Evolutionary conservation across 2,113 vertebrate species (phyloP).

Genomic region (Gracilinanus agilis): DNA sequence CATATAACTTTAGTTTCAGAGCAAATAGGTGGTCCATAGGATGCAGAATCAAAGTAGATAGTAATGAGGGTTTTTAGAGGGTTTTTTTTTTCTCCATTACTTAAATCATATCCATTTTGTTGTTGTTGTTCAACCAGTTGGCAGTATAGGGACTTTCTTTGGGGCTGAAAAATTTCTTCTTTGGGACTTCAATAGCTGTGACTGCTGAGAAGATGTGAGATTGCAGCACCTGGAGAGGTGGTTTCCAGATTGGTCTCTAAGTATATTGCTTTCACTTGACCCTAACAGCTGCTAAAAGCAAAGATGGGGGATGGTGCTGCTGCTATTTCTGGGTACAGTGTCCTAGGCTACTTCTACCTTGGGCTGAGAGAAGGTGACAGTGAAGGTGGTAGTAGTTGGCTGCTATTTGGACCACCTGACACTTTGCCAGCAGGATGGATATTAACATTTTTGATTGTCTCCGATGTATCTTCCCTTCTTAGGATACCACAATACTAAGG

Average conservation of each 20-base stretch:
- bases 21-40: neutral
- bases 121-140: neutral
- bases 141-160: neutral
- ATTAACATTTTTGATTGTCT: neutral
- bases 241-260: neutral
- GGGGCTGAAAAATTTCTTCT: neutral
- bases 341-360: neutral
- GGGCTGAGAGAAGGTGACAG: neutral
- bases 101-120: neutral
- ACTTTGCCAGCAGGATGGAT: neutral
- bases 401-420: neutral
- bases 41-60: neutral
- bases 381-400: neutral
- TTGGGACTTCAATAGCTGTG: neutral
- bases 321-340: neutral
- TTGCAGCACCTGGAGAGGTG: neutral
- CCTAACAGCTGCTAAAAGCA: neutral
- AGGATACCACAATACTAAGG: neutral
- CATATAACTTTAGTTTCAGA: neutral
- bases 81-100: neutral
- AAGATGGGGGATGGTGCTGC: neutral
- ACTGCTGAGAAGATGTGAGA: neutral
- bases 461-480: neutral
- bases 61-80: neutral
- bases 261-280: neutral